Percentiles rank a stretch among this genome's conserved stretches.
phyloP scores from a whole-genome alignment of 2,888 invertebrate genomes.

The Xestia sexstrigata region DNA sequence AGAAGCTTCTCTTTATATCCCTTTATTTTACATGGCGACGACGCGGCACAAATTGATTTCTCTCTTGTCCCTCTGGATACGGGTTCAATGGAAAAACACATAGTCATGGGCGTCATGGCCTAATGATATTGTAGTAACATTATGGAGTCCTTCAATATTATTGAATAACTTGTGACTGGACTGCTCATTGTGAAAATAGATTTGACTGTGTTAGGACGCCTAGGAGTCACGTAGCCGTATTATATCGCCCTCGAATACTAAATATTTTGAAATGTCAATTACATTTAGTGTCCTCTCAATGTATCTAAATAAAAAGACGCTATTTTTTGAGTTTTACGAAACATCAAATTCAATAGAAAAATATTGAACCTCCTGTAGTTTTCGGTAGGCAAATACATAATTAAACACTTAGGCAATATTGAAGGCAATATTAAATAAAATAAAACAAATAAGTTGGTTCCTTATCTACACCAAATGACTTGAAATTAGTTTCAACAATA shows the following conservation, averaged over 20 bases:
- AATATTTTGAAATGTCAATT: conserved; percentile 40
- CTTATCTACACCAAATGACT: neutral
- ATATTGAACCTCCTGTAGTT: neutral
- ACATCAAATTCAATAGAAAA: neutral
- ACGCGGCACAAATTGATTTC: conserved; percentile 79
- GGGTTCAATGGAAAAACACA: conserved; percentile 68
- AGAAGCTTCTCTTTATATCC: conserved; percentile 75
- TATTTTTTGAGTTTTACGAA: neutral
- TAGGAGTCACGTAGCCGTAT: conserved; percentile 28
- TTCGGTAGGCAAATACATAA: neutral
- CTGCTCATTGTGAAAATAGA: conserved; percentile 35
- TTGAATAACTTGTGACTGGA: conserved; percentile 48
- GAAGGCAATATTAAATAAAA: neutral
- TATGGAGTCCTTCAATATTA: conserved; percentile 39
- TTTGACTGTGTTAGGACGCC: conserved; percentile 23
- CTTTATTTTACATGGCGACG: conserved; percentile 80
- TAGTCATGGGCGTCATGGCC: conserved; percentile 66
- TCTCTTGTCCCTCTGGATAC: conserved; percentile 67
- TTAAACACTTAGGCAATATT: neutral
- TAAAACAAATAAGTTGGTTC: neutral
- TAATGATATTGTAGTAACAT: conserved; percentile 69
- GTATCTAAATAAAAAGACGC: too few relatives aligned
- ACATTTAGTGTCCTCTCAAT: neutral
- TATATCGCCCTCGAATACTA: conserved; percentile 23
- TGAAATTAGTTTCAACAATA: conserved; percentile 1